Evolutionary conservation across 2,113 vertebrate genomes (phyloP).

Genomic region (Gulo gulo): DNA sequence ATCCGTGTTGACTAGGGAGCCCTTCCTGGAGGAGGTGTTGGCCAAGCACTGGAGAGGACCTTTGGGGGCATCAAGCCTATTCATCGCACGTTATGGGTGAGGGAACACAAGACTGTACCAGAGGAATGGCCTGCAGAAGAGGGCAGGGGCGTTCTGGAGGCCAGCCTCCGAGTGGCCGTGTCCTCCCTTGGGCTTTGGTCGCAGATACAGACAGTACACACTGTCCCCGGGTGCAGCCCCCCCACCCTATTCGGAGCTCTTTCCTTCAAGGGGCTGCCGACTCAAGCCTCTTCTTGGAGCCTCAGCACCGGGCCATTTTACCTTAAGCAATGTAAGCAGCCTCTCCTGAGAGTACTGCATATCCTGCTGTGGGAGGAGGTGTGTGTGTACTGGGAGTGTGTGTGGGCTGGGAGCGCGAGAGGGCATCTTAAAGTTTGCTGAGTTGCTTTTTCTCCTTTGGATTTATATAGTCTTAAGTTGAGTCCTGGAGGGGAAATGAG

Average conservation of each 20-base stretch:
- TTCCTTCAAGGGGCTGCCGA: neutral
- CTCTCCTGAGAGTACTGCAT: neutral
- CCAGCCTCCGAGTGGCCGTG: neutral
- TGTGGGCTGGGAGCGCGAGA: neutral
- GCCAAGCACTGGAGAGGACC: neutral
- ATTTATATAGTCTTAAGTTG: neutral
- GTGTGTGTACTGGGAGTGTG: neutral
- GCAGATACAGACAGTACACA: neutral
- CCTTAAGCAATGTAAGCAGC: neutral
- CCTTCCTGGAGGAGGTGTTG: neutral
- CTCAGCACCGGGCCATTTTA: neutral
- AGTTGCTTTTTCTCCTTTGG: neutral
- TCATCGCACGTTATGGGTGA: neutral
- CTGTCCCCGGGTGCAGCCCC: neutral
- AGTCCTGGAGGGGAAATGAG: neutral
- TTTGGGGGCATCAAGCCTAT: neutral
- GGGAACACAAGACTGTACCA: neutral
- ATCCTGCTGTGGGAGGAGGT: neutral
- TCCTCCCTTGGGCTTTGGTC: neutral
- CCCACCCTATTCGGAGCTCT: neutral
- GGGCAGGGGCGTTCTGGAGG: neutral
- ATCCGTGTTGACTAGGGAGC: neutral
- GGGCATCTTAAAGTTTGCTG: neutral
- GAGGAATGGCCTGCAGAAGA: neutral
- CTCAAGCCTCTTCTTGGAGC: too few relatives aligned